Base-by-base conservation (phyloP, 2,888 invertebrate genomes). In the Pimpla rufipes region DNA sequence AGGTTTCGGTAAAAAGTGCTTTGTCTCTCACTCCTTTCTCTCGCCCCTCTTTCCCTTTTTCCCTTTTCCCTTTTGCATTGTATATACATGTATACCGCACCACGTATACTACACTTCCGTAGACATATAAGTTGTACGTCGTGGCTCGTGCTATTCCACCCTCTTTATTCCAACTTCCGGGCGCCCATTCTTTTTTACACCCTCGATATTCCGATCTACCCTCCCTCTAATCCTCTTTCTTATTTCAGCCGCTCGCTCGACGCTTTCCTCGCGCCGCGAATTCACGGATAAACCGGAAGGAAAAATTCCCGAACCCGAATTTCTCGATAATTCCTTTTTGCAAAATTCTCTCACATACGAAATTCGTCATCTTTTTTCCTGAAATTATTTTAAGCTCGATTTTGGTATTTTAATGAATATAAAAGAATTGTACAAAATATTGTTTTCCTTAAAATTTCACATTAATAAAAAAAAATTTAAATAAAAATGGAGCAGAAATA, bases 1-100 rank as follows among this genome's bases (percentile, higher is more conserved):
- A 71, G 68, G 77, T 59, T 80, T 68, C 68, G 66, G 81, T 85
- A 89, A 90, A 89, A 90, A 90, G 84, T 85, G 86, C 88, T 88
- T 88, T 88, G 88, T 88, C 87, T 87, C 76, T 80, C 83, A 55
- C 79, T 74, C 73, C 23, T 84, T 76, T 80, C 62, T 77, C 74
- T 23, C 8, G 10, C 21, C 37, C 62, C 70, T 64, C 64, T 79
- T 78, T 70, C 70, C 68, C 64, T 79, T 78, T 70, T 62, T 67
- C 68, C 66, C 59, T 57, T 59, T 16, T 62, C 80, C 59, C 18
- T 21, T 37, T 45, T 37, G n/a, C 64, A n/a, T 45, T 23, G 13
- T 70, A 62, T 47, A 74, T 42, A 47, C 29, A 29, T 29, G 5
- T 29, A 29, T 29, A 5, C 5, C 5, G 5, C 29, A 29, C 29